These are phyloP conservation scores for Harpalus rufipes DNA, from an alignment of 2,888 invertebrate species.

Conservation along the genomic window DNA sequence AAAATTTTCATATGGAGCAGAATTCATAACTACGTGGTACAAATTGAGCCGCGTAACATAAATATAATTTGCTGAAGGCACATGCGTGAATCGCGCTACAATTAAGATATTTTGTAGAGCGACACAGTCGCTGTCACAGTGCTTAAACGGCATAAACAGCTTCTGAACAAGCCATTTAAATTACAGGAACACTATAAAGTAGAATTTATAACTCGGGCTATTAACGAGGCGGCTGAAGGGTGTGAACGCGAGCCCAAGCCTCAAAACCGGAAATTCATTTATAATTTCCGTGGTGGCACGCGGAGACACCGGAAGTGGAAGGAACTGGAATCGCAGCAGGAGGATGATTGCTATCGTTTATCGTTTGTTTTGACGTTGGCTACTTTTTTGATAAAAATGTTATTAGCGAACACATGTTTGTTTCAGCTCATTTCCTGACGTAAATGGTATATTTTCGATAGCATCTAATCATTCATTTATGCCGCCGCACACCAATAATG, in stretches of 20 bases:
- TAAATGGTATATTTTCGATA: conserved; percentile 48
- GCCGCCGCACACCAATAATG: conserved; percentile 31
- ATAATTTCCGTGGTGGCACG: conserved; percentile 51
- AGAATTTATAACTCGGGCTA: conserved; percentile 44
- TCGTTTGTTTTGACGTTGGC: conserved; percentile 44
- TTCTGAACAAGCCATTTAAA: conserved; percentile 50
- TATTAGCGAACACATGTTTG: conserved; percentile 44
- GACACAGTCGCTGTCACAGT: conserved; percentile 35
- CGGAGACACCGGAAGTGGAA: conserved; percentile 49
- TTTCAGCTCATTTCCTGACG: conserved; percentile 43
- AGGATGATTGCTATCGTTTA: conserved; percentile 30
- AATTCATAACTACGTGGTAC: not conserved
- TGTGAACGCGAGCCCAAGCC: conserved; percentile 24
- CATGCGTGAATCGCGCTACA: conserved; percentile 3
- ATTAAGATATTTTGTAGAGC: conserved; percentile 38
- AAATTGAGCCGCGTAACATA: not conserved
- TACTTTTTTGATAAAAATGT: conserved; percentile 49
- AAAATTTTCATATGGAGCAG: no score
- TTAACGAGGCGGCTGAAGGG: conserved; percentile 32
- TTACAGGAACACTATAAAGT: conserved; percentile 52
- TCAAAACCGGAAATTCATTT: conserved; percentile 54
- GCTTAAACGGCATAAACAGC: conserved; percentile 45
- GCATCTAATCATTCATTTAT: conserved; percentile 50
- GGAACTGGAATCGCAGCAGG: conserved; percentile 38
- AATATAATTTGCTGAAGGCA: not conserved